phyloP scores from a whole-genome alignment of 1,140 invertebrate species.

The Caenorhabditis brenneri region DNA sequence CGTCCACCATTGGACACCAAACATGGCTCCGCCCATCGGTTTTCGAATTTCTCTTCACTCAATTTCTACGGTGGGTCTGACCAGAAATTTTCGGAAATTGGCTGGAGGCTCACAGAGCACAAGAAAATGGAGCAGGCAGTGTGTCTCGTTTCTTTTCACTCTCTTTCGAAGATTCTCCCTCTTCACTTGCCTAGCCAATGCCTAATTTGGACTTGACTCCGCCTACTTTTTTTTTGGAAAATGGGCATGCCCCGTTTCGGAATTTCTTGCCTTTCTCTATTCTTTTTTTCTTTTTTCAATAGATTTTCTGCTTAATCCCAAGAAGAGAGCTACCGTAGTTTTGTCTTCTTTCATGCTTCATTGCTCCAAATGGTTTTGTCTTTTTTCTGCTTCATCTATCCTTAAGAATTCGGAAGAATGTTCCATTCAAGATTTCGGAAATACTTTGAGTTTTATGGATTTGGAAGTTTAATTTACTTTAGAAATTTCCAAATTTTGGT shows the following conservation, averaged over 20 bases:
- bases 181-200: conserved; percentile 1
- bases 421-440: too few species aligned
- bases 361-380: neutral
- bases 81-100: conserved; percentile 41
- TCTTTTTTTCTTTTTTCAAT: neutral
- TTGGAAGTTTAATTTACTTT: too few species aligned
- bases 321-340: neutral
- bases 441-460: neutral
- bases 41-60: neutral
- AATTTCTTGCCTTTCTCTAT: neutral
- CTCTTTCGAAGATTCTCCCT: neutral
- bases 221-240: neutral
- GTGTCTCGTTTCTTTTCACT: neutral
- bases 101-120: too few species aligned
- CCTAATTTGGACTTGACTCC: conserved; percentile 23
- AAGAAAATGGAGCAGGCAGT: neutral
- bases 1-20: neutral
- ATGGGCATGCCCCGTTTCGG: neutral
- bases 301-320: neutral
- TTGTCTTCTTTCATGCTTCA: neutral
- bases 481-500: neutral
- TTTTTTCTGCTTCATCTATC: too few species aligned
- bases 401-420: too few species aligned
- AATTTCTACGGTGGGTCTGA: neutral
- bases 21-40: neutral